Base-by-base conservation (phyloP, 1,140 invertebrate species). In the Prorops nasuta region DNA sequence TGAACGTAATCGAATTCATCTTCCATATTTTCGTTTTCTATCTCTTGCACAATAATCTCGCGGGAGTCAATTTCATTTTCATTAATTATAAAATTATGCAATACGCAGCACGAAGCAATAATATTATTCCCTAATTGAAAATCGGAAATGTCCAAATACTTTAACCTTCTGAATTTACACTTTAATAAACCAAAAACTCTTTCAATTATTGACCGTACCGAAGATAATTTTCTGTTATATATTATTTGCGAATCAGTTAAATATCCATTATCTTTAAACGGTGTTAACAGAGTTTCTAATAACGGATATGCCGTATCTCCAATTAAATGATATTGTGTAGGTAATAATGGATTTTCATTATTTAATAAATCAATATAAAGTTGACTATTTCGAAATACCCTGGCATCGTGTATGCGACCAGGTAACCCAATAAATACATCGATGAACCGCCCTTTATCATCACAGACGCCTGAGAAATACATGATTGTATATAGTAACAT, bases 371-470 rank as follows among this genome's bases (percentile, higher is more conserved):
- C 14, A 45, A 34, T 38, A n/a, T 14, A 9, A 49, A 55, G 16
- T 51, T 47, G n/a, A n/a, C n/a, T n/a, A n/a, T n/a, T n/a, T 49
- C 53, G 36, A 38, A 60, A 63, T 15, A 63, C 49, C 40, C 54
- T 38, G 31, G 39, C 21, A 35, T 65, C 58, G 24, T 63, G 55
- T 16, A 61, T 51, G 15, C 54, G 58, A 14, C 60, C 55, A 10
- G 60, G 60, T 32, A 58, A 60, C 24, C 60, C 53, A 12, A 57
- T 32, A 51, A 61, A 63, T 44, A 60, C 40, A 49, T 63, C 48
- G 28, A 49, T n/a, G n/a, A n/a, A n/a, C n/a, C n/a, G n/a, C n/a
- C n/a, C n/a, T n/a, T n/a, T n/a, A n/a, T n/a, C n/a, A n/a, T n/a
- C n/a, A n/a, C n/a, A n/a, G n/a, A n/a, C n/a, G n/a, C n/a, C n/a